Conservation (phyloP, 2,797 vertebrate species). For the Bryconaethiops microstoma region DNA sequence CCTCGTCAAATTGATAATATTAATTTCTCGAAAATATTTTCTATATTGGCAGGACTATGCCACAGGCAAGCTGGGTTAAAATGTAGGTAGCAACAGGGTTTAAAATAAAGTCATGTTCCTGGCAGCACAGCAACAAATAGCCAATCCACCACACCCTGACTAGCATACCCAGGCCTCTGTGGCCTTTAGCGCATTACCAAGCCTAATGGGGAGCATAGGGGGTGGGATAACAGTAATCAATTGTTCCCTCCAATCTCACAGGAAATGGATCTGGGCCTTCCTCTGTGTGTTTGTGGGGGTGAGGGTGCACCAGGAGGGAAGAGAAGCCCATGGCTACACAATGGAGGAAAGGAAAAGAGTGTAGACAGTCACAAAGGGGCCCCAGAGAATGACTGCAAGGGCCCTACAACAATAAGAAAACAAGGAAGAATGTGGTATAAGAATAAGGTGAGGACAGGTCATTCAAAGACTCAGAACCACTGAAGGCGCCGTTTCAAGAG, state of each 20-base stretch:
- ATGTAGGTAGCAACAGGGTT: not conserved
- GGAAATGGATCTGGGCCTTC: constrained; percentile 56
- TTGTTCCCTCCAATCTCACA: constrained; percentile 58
- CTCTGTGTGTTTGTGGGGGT: constrained; percentile 40
- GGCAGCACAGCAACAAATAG: constrained; percentile 7
- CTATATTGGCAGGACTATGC: not conserved
- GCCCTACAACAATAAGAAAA: not conserved
- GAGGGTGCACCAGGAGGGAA: constrained; percentile 48
- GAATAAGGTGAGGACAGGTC: not conserved
- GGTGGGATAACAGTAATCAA: constrained; percentile 48
- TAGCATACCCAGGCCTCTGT: not conserved
- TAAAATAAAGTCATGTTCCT: constrained; percentile 15
- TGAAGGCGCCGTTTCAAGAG: not conserved
- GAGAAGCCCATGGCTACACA: constrained; percentile 48
- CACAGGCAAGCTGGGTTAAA: not conserved
- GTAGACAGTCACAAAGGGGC: constrained; percentile 18
- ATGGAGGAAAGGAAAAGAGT: constrained; percentile 42
- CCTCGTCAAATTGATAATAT: too few relatives aligned
- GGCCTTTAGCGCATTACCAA: constrained; percentile 17
- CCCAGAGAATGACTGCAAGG: not conserved
- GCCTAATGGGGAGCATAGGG: not conserved
- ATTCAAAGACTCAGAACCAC: not conserved
- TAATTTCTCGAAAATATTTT: not conserved
- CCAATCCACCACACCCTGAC: constrained; percentile 20
- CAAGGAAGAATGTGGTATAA: not conserved